These are phyloP conservation scores for Tetrax tetrax DNA, from an alignment of 2,113 vertebrate species.

Conservation along the genomic window DNA sequence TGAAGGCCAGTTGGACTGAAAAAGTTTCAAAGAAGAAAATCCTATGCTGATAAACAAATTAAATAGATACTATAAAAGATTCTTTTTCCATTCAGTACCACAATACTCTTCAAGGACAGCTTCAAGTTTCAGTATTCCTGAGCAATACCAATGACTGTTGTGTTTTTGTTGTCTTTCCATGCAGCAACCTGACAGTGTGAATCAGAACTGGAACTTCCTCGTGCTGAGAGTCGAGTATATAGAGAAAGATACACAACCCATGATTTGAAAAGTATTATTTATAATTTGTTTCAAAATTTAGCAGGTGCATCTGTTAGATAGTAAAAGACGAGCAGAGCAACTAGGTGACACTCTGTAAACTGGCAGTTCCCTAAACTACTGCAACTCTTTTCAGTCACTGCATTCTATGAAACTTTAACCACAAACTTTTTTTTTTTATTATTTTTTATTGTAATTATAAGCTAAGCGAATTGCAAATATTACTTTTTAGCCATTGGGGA, in stretches of 20 bases:
- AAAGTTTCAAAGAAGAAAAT: background rate
- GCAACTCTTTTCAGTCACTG: background rate
- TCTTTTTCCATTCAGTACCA: background rate
- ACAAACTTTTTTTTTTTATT: background rate
- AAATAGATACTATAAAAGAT: background rate
- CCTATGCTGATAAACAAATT: background rate
- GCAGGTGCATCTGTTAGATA: accelerated
- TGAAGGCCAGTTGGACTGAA: background rate
- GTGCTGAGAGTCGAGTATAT: accelerated
- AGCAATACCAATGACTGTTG: background rate
- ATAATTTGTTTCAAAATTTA: background rate
- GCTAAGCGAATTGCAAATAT: background rate
- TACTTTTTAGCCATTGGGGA: background rate
- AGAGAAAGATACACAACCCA: background rate
- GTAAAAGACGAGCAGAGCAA: background rate
- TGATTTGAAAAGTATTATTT: background rate
- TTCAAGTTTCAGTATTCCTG: background rate
- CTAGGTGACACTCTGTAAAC: background rate
- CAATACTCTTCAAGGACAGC: background rate
- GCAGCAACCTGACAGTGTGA: background rate
- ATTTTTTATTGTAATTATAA: background rate
- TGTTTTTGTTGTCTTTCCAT: background rate
- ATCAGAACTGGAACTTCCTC: background rate
- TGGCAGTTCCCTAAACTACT: background rate
- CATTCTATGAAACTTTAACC: background rate